Percentiles rank a stretch among this genome's conserved stretches.
phyloP scores from a whole-genome alignment of 2,888 invertebrate species.

The Machimus rusticus region DNA sequence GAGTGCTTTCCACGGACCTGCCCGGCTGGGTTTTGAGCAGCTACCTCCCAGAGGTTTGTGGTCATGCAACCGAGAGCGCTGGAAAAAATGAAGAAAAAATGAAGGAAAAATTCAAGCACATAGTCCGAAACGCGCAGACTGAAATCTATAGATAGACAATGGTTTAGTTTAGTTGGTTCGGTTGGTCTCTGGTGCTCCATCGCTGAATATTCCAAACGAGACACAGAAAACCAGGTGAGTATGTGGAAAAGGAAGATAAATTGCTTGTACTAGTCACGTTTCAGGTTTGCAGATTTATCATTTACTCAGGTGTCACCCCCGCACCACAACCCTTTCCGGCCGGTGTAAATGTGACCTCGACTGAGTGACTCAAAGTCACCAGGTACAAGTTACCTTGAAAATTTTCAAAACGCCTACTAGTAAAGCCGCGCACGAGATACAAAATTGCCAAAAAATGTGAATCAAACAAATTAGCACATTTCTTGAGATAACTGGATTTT shows the following conservation, averaged over 20 bases:
- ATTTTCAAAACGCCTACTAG: background rate
- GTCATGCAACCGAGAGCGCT: background rate
- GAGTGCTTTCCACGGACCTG: background rate
- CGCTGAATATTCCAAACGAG: background rate
- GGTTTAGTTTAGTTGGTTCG: background rate
- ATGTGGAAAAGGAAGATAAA: background rate
- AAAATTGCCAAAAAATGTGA: background rate
- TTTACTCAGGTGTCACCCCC: background rate
- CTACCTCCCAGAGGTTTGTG: background rate
- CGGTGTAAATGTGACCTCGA: background rate
- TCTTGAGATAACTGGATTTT: background rate
- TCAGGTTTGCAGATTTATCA: slow-evolving; percentile 1
- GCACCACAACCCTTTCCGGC: background rate
- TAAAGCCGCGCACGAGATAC: background rate
- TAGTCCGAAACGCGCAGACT: background rate
- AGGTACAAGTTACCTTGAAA: slow-evolving; percentile 26
- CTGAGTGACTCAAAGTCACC: slow-evolving; percentile 16
- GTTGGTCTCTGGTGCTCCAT: background rate
- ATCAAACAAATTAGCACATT: background rate
- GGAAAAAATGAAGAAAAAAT: background rate
- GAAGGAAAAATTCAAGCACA: background rate
- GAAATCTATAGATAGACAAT: background rate
- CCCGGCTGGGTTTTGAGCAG: background rate
- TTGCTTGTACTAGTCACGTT: slow-evolving; percentile 9
- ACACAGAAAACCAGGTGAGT: background rate